Conservation (phyloP, 2,888 invertebrate species). For the Cephus sareptanus region DNA sequence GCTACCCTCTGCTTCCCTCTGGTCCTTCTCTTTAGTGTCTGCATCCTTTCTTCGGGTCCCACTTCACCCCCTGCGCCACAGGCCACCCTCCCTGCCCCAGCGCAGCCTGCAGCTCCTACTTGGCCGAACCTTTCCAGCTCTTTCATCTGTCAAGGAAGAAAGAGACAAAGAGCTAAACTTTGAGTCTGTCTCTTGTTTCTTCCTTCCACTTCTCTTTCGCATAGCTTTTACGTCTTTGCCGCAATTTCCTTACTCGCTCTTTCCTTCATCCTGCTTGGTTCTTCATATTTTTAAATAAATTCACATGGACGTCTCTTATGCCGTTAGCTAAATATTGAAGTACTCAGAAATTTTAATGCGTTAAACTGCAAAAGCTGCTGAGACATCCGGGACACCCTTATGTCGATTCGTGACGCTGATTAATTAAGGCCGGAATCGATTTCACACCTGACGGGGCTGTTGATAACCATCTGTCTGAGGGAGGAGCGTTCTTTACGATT, state of each 20-base stretch:
- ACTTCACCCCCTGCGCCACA: neutral
- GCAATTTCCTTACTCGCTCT: neutral
- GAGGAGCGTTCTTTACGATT: too few species aligned
- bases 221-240: neutral
- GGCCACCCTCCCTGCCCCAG: neutral
- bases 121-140: slow-evolving; percentile 30
- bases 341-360: too few species aligned
- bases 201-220: slow-evolving; percentile 3
- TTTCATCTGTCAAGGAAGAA: slow-evolving; percentile 31
- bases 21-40: slow-evolving; percentile 17
- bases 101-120: slow-evolving; percentile 16
- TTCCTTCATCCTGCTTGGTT: slow-evolving; percentile 1
- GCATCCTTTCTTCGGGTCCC: neutral
- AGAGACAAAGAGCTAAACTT: slow-evolving; percentile 22
- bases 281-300: neutral
- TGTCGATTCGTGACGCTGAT: too few species aligned
- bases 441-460: too few species aligned
- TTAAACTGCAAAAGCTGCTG: too few species aligned
- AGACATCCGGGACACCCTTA: too few species aligned
- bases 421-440: too few species aligned
- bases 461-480: too few species aligned
- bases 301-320: too few species aligned
- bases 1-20: slow-evolving; percentile 19
- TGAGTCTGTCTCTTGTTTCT: neutral
- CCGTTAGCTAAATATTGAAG: too few species aligned